Conservation (phyloP, 1,140 invertebrate genomes). For the Spodoptera frugiperda region DNA sequence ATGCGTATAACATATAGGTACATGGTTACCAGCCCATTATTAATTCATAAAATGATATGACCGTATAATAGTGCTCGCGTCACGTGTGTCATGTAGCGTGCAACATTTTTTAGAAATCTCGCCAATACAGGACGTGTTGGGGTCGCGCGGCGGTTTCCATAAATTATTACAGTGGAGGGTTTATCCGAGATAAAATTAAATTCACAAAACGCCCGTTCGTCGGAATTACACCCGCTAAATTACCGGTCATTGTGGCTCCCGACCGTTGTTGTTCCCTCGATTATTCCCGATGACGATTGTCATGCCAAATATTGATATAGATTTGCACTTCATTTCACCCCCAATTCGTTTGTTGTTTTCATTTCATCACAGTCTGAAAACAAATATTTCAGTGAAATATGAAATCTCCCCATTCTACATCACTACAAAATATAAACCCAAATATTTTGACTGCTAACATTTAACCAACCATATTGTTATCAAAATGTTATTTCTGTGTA, state of each 20-base stretch:
- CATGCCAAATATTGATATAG: conserved; percentile 68
- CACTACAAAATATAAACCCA: conserved; percentile 20
- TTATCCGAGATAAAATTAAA: conserved; percentile 77
- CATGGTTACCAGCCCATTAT: neutral
- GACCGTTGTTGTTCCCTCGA: conserved; percentile 63
- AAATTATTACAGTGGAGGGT: conserved; percentile 64
- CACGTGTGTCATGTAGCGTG: conserved; percentile 17
- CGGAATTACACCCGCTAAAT: conserved; percentile 72
- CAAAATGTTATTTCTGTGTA: conserved; percentile 35
- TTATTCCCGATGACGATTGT: conserved; percentile 65
- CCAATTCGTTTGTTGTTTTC: conserved; percentile 34
- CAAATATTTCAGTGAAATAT: conserved; percentile 10
- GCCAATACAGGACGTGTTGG: conserved; percentile 42
- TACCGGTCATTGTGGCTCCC: conserved; percentile 71
- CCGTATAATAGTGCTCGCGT: neutral
- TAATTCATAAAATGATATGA: neutral
- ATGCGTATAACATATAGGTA: neutral
- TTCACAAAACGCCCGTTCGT: conserved; percentile 59
- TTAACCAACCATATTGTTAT: conserved; percentile 14
- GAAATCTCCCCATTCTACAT: conserved; percentile 3
- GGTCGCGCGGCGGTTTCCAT: conserved; percentile 59
- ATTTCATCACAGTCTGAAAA: conserved; percentile 30
- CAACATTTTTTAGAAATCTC: conserved; percentile 49
- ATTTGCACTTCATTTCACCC: conserved; percentile 56
- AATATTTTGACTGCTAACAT: conserved; percentile 24